Base-by-base conservation (phyloP, 2,797 vertebrate genomes). In the Sebastes paucispinis region DNA sequence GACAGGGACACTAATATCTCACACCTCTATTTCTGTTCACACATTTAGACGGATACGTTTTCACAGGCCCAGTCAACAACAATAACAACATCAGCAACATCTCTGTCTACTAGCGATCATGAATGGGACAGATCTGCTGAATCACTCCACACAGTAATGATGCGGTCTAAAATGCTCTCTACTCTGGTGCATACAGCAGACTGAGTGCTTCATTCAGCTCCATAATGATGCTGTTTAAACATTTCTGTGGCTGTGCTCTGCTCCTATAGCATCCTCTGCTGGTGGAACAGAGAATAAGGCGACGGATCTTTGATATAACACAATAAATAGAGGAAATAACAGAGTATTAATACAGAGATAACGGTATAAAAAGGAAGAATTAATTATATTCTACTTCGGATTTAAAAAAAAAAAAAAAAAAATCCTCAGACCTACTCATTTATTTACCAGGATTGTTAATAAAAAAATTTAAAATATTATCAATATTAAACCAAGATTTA, bases 21-120 rank as follows among this genome's bases (percentile, higher is more conserved):
- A 81, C 81, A 64, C 67, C 65, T 89, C 84, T 89, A 83, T 91
- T 87, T 91, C 73, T 81, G 84, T 80, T 87, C 70, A 88, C 85
- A 85, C 65, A 69, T 80, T 67, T 25, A 24, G 36, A 31, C 63
- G 57, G 77, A 55, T 72, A n/a, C 14, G 54, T 80, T 89, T 77
- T 71, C 79, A 65, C 62, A 5, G 73, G 12, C 36, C 71, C 67
- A 68, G 36, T 76, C 73, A 82, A 77, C 77, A 83, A 68, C 67
- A 78, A 72, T 8, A 50, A 39, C 77, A 77, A 24, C 59, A 79
- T 31, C 75, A 77, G 62, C 63, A 71, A 58, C 59, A 78, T 64
- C 31, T 62, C 58, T 69, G 34, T 67, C 50, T 75, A 12, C 6
- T 34, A 6, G 29, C 20, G 29, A 58, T 65, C 27, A 64, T 78